Evolutionary conservation across 2,888 invertebrate genomes (phyloP).

Genomic region (Crioceris asparagi): DNA sequence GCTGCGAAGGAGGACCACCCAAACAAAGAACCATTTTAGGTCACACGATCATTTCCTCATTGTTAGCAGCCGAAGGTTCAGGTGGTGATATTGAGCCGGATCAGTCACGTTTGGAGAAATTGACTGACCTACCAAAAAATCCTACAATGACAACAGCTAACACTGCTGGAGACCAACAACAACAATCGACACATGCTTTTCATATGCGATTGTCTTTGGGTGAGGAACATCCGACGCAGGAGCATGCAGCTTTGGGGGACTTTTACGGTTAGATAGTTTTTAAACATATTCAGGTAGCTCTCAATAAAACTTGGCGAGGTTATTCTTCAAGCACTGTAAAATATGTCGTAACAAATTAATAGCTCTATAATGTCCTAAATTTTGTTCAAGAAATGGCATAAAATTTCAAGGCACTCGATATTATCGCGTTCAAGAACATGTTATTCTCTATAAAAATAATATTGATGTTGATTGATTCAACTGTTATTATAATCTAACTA

Average conservation of each 20-base stretch:
- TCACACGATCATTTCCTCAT: conserved; percentile 19
- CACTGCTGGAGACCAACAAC: conserved; percentile 3
- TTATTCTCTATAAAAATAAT: too few species aligned
- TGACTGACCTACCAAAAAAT: conserved; percentile 20
- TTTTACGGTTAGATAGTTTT: conserved; percentile 34
- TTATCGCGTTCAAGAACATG: too few species aligned
- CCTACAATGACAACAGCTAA: background rate
- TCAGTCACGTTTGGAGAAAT: conserved; percentile 28
- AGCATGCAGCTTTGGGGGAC: conserved; percentile 26
- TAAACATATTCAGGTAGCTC: too few species aligned
- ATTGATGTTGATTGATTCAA: background rate
- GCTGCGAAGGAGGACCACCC: conserved; percentile 3
- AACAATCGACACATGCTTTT: conserved; percentile 26
- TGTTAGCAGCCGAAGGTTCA: conserved; percentile 27
- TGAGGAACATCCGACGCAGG: conserved; percentile 27
- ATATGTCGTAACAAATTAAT: too few species aligned
- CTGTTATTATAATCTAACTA: conserved; percentile 3
- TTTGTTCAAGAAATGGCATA: too few species aligned
- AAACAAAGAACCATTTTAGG: conserved; percentile 9
- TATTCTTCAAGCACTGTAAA: too few species aligned
- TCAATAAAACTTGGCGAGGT: too few species aligned
- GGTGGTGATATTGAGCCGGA: conserved; percentile 29
- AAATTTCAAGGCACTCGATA: too few species aligned
- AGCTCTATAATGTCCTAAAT: too few species aligned
- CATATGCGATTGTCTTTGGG: conserved; percentile 35